Evolutionary conservation across 1,140 invertebrate genomes (phyloP).

Genomic region (Aculops lycopersici): DNA sequence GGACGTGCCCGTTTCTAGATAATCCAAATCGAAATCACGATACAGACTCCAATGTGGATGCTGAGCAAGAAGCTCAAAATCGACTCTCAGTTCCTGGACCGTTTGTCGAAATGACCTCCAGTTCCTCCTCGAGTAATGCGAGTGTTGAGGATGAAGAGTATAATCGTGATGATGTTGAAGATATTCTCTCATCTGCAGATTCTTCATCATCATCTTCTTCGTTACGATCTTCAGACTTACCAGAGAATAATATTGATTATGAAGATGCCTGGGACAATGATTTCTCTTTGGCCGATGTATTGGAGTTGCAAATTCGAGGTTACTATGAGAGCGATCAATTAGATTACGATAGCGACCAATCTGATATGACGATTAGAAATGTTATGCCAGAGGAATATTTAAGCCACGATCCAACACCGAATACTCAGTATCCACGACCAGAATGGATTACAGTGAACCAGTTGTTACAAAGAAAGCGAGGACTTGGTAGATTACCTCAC

Average conservation of each 20-base stretch:
- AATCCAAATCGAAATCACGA: too few species aligned
- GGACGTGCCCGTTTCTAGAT: too few species aligned
- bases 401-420: slow-evolving; percentile 1
- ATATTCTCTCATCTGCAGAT: not conserved
- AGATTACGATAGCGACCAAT: slow-evolving; percentile 13
- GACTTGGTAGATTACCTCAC: not conserved
- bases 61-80: too few species aligned
- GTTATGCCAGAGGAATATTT: not conserved
- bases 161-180: slow-evolving; percentile 9
- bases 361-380: not conserved
- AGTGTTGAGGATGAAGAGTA: not conserved
- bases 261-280: not conserved
- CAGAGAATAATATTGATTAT: not conserved
- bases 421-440: not conserved
- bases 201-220: slow-evolving; percentile 2
- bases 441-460: not conserved
- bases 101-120: too few species aligned
- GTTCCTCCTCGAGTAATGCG: not conserved
- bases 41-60: too few species aligned
- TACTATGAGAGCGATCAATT: not conserved
- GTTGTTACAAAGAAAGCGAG: not conserved
- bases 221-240: not conserved
- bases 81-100: too few species aligned
- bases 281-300: too few species aligned
- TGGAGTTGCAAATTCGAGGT: too few species aligned